Evolutionary conservation across 2,113 vertebrate species (phyloP), one percentile per base, ranked within the genome.

Genomic region (Pachyramphus minor): DNA sequence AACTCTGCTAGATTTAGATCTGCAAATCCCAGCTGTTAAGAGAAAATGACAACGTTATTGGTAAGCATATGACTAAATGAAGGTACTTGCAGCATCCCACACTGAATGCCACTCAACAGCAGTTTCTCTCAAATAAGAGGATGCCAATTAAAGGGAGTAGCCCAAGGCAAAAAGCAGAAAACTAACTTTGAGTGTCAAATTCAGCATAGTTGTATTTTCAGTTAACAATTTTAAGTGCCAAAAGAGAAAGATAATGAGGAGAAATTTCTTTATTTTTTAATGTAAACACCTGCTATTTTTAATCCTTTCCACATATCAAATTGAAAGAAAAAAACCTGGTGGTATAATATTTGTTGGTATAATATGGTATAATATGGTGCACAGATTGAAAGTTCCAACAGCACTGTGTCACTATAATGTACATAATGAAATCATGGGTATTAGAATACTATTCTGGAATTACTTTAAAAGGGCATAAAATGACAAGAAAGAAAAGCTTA

Each of bases 1-100:
- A 99, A 99, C 97, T 99, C 99, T 55, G 99, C 98, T 96, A 99
- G 98, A 96, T 99, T 99, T 94, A 99, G 97, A 97, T 99, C 99
- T 96, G 99, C 99, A 98, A 99, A 99, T 92, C 99, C 99, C 97
- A 99, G 98, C 99, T 99, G 97, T 92, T 90, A 91, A 95, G 89
- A 97, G 82, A 77, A 97, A 97, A 96, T 81, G n/a, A 1, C 44
- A 14, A 69, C 71, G 44, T 94, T 69, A 94, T 14, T 11, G 55
- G n/a, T 17, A 66, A 45, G 37, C 15, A 45, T 31, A 79, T 50
- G 56, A 35, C 76, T 93, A 50, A 73, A 52, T 55, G 59, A 56
- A 81, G 18, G 33, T 35, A 41, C 24, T 81, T 89, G 28, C 17
- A 80, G 44, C 59, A 53, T 28, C 67, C 31, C 33, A 30, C 14